A percentile compares a stretch with the other conserved stretches of the same genome.
Conservation (phyloP, 2,888 invertebrate species). For the Drosophila formosana region DNA sequence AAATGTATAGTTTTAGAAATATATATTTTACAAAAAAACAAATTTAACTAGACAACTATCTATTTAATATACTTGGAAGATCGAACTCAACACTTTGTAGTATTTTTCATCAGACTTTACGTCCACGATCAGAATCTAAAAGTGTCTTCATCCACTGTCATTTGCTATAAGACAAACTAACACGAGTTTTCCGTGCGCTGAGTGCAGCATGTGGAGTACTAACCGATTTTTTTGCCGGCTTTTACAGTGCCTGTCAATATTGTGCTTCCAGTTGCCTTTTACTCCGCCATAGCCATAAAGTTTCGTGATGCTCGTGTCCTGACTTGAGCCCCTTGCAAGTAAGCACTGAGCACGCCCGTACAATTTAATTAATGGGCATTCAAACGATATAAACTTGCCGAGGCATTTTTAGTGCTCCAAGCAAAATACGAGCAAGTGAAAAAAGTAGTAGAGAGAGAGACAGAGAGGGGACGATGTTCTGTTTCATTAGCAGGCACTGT, state of each 20-base stretch:
- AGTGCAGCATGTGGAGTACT: constrained; percentile 9
- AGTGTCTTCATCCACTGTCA: too few species aligned
- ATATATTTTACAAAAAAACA: too few species aligned
- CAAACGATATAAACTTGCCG: constrained; percentile 77
- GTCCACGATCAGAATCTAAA: neutral
- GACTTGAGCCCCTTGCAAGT: constrained; percentile 17
- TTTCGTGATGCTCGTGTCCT: constrained; percentile 33
- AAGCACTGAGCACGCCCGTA: constrained; percentile 55
- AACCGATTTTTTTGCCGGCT: constrained; percentile 3
- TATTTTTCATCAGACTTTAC: neutral
- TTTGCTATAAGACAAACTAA: neutral
- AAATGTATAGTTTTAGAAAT: too few species aligned
- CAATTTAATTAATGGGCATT: constrained; percentile 81
- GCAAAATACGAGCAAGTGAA: neutral
- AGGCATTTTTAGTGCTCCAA: constrained; percentile 74
- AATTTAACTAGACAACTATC: too few species aligned
- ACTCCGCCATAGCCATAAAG: constrained; percentile 53
- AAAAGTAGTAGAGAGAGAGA: constrained; percentile 5
- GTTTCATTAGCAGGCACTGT: constrained; percentile 69
- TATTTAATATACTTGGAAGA: too few species aligned
- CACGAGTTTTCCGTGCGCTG: constrained; percentile 12
- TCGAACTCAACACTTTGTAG: too few species aligned
- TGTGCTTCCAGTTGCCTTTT: constrained; percentile 35
- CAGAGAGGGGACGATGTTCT: constrained; percentile 14
- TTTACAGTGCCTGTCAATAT: constrained; percentile 51